Base-by-base conservation (phyloP, 2,888 invertebrate genomes). In the Scaptomyza flava region DNA sequence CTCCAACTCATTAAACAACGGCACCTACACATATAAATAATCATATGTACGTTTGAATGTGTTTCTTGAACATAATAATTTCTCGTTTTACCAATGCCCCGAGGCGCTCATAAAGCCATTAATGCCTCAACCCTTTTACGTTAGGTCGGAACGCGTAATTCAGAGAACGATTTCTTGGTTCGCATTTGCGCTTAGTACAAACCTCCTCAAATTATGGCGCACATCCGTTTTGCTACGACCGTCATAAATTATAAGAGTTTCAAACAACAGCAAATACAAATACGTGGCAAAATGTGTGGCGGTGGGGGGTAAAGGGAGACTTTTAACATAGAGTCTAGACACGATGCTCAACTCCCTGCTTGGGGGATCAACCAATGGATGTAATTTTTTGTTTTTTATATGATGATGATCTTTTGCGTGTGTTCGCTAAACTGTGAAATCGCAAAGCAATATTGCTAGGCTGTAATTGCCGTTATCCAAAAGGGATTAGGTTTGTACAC, bases 61-160 rank as follows among this genome's bases (percentile, higher is more conserved):
- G 48, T 60, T 38, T 59, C 65, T 56, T 46, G 58, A 60, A 84
- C 79, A 72, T 78, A 78, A 84, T 87, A 81, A 76, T 64, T 68
- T 68, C 75, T 71, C 73, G 73, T 76, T 17, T 84, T 71, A 79
- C 47, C 65, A 75, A 64, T 70, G 77, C 79, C 85, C 79, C 82
- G 50, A 59, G 78, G 76, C 80, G 78, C 84, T 69, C 80, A 86
- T 84, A 88, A 84, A 84, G 76, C 86, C 88, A 84, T 83, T 83
- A 86, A 82, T 70, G 60, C 51, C 68, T 43, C 57, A 84, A 84
- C 88, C 83, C 83, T 88, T 83, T 79, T 66, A 64, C 46, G n/a
- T 27, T 46, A 2, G 31, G 31, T 9, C 31, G 52, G 20, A 34
- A 27, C 69, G 69, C 75, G 68, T 81, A 78, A 79, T 82, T 77